Base-by-base conservation (phyloP, 2,113 vertebrate species). In the Eptesicus fuscus region DNA sequence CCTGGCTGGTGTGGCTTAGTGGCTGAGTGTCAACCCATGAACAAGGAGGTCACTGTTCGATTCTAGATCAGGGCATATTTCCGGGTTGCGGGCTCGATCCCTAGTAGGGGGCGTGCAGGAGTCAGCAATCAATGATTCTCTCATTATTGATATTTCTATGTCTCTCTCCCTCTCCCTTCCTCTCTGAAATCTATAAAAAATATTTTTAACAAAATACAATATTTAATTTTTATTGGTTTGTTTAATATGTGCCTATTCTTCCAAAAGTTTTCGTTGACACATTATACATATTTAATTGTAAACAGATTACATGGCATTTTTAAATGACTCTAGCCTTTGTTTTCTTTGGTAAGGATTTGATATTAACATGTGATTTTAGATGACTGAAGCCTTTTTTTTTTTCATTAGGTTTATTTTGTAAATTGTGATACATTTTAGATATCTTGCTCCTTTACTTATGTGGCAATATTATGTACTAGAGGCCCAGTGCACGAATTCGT, bases 261-360 rank as follows among this genome's bases (percentile, higher is more conserved):
- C 25, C 51, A 86, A 35, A 92, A 85, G 17, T 80, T 76, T 90
- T 86, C 32, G 25, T n/a, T 92, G 49, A 37, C 65, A 63, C 90
- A 35, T 49, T 76, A 32, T 86, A 44, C 5, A 32, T 88, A 42
- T 67, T 93, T 92, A 76, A 32, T 80, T 88, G 18, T 91, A 87
- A 93, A 56, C 2, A 53, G 49, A 42, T 67, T 94, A 9, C 91
- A 0, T 67, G 32, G 12, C 11, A 67, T 90, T 74, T 67, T 61
- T 79, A 17, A 74, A 77, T 9, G 9, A 69, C 9, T 44, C 1
- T 82, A 42, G 16, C 9, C 9, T 78, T 2, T 65, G 13, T 90
- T 94, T 96, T 96, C 63, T 90, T 11, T 93, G 42, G 9, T 53
- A 59, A 92, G 23, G 53, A 22, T 32, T 94, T 96, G 74, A 79